A percentile compares a stretch with the other conserved stretches of the same genome.
Conservation (phyloP, 2,888 invertebrate genomes). For the Galeopsomyia nigrocyanea region DNA sequence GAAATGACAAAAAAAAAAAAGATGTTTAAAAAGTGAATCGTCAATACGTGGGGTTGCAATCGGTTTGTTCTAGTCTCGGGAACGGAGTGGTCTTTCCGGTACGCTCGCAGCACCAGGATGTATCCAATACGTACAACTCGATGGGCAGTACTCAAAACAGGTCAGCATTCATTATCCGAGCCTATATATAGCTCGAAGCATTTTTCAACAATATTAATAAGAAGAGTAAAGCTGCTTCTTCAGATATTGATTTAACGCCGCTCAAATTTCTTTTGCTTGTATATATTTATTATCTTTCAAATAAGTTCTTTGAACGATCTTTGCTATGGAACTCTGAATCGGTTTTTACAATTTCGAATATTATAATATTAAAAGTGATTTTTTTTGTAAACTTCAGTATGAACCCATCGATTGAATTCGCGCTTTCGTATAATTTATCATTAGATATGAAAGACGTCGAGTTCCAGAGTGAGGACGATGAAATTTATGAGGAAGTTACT, state of each 20-base stretch:
- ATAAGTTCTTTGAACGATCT: not conserved
- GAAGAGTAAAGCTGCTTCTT: constrained; percentile 41
- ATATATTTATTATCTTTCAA: no score
- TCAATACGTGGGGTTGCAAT: constrained; percentile 49
- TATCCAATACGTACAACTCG: constrained; percentile 83
- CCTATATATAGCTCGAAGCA: constrained; percentile 22
- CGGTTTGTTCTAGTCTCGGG: constrained; percentile 81
- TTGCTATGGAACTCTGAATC: constrained; percentile 29
- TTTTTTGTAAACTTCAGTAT: not conserved
- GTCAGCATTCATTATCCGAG: constrained; percentile 73
- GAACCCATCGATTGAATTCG: no score
- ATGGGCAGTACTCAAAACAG: constrained; percentile 90
- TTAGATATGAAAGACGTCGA: constrained; percentile 31
- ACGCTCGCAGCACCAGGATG: constrained; percentile 79
- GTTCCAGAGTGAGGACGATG: constrained; percentile 57
- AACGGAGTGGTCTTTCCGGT: constrained; percentile 90
- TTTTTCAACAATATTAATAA: constrained; percentile 43
- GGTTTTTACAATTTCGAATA: no score
- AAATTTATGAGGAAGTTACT: constrained; percentile 7
- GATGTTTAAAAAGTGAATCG: constrained; percentile 36
- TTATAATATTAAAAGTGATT: not conserved
- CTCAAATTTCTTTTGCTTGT: not conserved
- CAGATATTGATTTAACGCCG: constrained; percentile 21
- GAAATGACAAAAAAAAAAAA: constrained; percentile 24
- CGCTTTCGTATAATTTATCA: not conserved